Base-by-base conservation (phyloP, 2,888 invertebrate species). In the Exocentrus adspersus region DNA sequence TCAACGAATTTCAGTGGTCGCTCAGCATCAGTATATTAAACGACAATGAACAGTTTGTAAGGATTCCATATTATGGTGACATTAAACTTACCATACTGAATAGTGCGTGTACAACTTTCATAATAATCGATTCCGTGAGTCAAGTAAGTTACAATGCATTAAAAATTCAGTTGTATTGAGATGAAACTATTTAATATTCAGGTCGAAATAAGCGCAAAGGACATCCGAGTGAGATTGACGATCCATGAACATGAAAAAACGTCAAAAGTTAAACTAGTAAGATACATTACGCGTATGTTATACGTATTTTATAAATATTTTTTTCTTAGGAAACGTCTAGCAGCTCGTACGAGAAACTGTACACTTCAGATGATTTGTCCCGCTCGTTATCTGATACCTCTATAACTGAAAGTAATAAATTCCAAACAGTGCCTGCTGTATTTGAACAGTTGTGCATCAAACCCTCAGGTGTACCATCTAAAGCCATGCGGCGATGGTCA, bases 191-290 rank as follows among this genome's bases (percentile, higher is more conserved):
- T 5, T 7, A 4, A 24, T 54, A 28, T 54, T 41, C 4, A 12
- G 88, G 83, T 85, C 53, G 93, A 94, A 79, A 88, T 94, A 68
- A 92, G 92, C 4, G 94, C 94, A 2, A 89, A 90, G 70, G 93
- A 93, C 74, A 92, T 95, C 19, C 85, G 94, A 69, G 88, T 88
- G 43, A 86, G 94, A 46, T 85, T 93, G 20, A 75, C 78, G 12
- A 70, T 80, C 72, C 80, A 79, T 48, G 80, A 82, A 68, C 74
- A 53, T 71, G 78, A 76, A 59, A 20, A 37, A 14, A 17, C 56
- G 10, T 21, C 58, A 0, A 53, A 21, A 59, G 16, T 60, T n/a
- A 32, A 32, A 20, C 52, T 41, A 10, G 54, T 54, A 43, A 42
- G 37, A 17, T 16, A 14, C 7, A 28, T 24, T 16, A 7, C 2